These are phyloP conservation scores for Carollia perspicillata DNA, from an alignment of 2,113 vertebrate genomes.

Conservation along the genomic window DNA sequence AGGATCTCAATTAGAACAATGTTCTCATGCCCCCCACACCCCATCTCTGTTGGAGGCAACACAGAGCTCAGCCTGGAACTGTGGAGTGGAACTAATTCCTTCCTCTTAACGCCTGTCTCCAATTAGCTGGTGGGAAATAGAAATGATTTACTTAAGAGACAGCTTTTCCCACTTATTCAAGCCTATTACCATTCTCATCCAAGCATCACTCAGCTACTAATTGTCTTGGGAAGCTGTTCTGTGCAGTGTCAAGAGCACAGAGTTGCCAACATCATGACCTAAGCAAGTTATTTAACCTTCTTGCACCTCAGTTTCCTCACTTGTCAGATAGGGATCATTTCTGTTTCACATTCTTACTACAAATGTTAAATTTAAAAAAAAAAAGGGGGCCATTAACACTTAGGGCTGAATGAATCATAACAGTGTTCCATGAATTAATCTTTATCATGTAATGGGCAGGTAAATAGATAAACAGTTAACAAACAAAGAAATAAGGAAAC, in stretches of 20 bases:
- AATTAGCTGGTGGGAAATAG: conserved; percentile 72
- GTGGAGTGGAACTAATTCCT: conserved; percentile 71
- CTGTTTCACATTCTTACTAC: not conserved
- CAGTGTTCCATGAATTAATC: not conserved
- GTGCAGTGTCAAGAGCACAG: not conserved
- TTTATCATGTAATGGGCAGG: not conserved
- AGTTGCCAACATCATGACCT: not conserved
- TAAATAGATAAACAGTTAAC: not conserved
- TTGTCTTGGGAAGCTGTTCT: conserved; percentile 36
- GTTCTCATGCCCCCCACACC: not conserved
- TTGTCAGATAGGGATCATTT: not conserved
- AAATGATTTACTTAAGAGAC: conserved; percentile 56
- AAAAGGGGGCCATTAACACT: not conserved
- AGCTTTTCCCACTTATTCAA: conserved; percentile 50
- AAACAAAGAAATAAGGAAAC: not conserved
- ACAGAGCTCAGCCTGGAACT: conserved; percentile 27
- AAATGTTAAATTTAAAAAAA: not conserved
- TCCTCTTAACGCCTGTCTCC: conserved; percentile 72
- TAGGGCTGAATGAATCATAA: not conserved
- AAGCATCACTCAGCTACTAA: conserved; percentile 20
- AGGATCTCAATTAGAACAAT: conserved; percentile 8
- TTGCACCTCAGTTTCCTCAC: not conserved
- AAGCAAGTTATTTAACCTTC: not conserved
- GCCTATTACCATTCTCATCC: conserved; percentile 54
- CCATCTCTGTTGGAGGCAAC: not conserved